These are phyloP conservation scores for Phthorimaea operculella DNA, from an alignment of 1,140 invertebrate species.

Conservation along the genomic window DNA sequence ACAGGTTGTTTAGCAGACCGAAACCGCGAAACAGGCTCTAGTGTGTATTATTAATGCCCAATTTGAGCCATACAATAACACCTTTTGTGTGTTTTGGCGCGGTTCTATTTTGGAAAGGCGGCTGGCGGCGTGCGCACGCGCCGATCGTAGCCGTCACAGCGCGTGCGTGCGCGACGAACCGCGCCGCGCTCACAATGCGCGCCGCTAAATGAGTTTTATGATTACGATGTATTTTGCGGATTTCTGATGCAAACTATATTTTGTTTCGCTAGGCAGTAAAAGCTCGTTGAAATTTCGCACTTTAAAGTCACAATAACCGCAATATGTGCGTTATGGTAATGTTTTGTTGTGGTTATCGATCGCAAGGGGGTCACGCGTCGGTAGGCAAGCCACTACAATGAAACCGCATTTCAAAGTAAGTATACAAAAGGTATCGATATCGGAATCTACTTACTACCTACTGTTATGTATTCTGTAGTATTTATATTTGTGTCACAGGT, in stretches of 20 bases:
- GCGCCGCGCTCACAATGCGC: conserved; percentile 30
- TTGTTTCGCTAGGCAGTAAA: too few relatives aligned
- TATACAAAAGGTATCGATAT: background rate
- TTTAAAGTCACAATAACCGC: too few relatives aligned
- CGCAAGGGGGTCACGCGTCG: background rate
- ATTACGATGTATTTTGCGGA: background rate
- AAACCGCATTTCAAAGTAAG: background rate
- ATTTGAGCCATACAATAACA: conserved; percentile 25
- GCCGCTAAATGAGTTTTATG: background rate
- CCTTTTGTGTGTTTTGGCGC: conserved; percentile 23
- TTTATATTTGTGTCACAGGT: too few relatives aligned
- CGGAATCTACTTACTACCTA: background rate
- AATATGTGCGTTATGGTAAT: too few relatives aligned
- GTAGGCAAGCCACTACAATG: background rate
- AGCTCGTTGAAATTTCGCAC: too few relatives aligned
- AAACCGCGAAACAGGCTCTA: background rate
- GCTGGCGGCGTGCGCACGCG: conserved; percentile 23
- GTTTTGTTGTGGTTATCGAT: conserved; percentile 11
- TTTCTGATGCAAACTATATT: background rate
- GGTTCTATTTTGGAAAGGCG: conserved; percentile 39
- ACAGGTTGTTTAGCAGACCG: background rate
- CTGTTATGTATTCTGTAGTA: too few relatives aligned
- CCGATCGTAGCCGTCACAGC: conserved; percentile 29
- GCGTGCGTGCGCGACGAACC: conserved; percentile 32
- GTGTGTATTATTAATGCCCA: conserved; percentile 6